Conservation (phyloP, 2,797 vertebrate genomes). For the Acanthis flammea region DNA sequence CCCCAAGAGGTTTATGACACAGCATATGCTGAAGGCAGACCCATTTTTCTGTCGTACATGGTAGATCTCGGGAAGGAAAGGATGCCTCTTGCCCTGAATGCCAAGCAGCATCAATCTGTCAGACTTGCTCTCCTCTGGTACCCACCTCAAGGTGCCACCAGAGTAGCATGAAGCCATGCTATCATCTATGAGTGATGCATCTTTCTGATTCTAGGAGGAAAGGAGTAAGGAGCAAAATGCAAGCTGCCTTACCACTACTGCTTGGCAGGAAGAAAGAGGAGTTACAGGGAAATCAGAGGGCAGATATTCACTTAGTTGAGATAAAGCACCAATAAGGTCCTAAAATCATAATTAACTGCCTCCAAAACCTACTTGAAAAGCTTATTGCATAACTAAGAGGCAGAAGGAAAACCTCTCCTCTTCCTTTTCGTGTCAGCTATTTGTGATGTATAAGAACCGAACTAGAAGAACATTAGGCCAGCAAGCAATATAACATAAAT, state of each 20-base stretch:
- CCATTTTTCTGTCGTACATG: neutral
- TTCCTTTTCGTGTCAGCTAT: neutral
- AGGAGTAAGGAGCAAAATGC: neutral
- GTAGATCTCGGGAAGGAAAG: neutral
- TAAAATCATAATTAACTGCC: neutral
- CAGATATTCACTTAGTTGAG: neutral
- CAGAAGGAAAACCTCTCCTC: neutral
- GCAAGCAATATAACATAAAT: neutral
- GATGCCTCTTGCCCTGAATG: neutral
- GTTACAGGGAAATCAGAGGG: neutral
- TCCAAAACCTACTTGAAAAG: neutral
- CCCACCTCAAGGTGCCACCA: neutral
- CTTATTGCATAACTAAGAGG: neutral
- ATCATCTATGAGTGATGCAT: rapidly evolving
- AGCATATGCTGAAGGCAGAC: neutral
- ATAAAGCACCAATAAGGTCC: neutral
- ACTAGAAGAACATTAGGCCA: neutral
- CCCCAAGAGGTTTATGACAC: neutral
- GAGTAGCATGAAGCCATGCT: neutral
- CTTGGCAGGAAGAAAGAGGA: neutral
- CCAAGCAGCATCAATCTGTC: neutral
- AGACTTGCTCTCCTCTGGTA: neutral
- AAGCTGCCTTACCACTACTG: neutral
- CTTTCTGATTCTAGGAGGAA: neutral
- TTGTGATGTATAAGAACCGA: neutral